Base-by-base conservation (phyloP, 2,888 invertebrate genomes). In the Aspidiotus rigidus region DNA sequence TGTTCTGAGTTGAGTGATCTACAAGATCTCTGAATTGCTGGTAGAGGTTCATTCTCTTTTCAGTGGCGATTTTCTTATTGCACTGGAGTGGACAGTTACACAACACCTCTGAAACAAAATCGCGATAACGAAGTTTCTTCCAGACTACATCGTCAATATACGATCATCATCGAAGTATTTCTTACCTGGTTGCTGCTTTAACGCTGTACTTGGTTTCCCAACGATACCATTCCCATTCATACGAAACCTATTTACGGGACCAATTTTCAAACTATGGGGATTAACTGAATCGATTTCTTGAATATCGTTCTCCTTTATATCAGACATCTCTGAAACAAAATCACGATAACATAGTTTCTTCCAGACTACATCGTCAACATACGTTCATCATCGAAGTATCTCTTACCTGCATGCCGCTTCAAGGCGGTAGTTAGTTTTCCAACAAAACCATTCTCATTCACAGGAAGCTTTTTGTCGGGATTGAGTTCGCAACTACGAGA, bases 41-140 rank as follows among this genome's bases (percentile, higher is more conserved):
- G 44, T 62, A 69, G n/a, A 69, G n/a, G 28, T 16, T 55, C n/a
- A 57, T 40, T 44, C 69, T 55, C 57, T 42, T 41, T 49, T 69
- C 62, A 39, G 28, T 62, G 59, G 80, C 78, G 72, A 82, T 79
- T 73, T 80, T 77, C 69, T 80, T 79, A 74, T 80, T 80, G 75
- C 82, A 82, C 77, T 79, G 80, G 77, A 82, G 81, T n/a, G 81
- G 81, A 74, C 82, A 82, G 72, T 79, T 79, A 75, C 82, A 82
- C 64, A 82, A 75, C 72, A 80, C 79, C 56, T 80, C 81, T 80
- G 78, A 69, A 77, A 79, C 1, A 16, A 7, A 56, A 3, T 15
- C 17, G 7, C 56, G 5, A 16, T 49, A 49, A 13, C 49, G 6
- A 3, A 11, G n/a, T 49, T 49, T 3, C 28, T 28, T 28, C 5